These are phyloP conservation scores for Hemichromis elongatus DNA, from an alignment of 2,113 vertebrate species.

Conservation along the genomic window DNA sequence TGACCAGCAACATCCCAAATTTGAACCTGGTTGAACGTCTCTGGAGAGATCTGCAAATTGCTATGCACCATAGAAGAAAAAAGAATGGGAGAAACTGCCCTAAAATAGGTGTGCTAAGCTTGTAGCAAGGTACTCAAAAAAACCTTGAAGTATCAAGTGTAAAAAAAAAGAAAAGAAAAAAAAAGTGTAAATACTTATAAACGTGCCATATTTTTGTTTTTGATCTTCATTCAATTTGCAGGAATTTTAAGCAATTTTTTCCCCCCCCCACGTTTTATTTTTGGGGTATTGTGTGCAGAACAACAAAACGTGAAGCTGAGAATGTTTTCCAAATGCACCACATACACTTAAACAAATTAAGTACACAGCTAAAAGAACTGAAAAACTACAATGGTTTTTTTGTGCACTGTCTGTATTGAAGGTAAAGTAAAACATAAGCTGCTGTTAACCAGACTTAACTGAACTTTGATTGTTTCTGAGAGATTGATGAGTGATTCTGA, in stretches of 20 bases:
- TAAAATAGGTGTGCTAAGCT: background rate
- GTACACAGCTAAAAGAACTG: background rate
- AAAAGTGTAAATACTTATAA: background rate
- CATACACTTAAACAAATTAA: accelerated
- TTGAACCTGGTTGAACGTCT: accelerated
- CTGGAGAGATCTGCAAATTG: background rate
- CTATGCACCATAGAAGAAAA: background rate
- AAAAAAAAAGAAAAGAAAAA: too few relatives aligned
- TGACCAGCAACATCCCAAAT: background rate
- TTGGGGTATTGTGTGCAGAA: background rate
- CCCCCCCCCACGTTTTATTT: background rate
- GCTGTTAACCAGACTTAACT: background rate
- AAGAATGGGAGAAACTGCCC: background rate
- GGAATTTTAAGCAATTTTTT: background rate
- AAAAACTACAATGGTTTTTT: background rate
- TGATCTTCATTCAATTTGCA: background rate
- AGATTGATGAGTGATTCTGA: background rate
- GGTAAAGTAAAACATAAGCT: background rate
- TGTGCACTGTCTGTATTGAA: accelerated
- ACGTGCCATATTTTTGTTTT: background rate
- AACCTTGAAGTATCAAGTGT: background rate
- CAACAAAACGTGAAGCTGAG: background rate
- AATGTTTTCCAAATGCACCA: background rate
- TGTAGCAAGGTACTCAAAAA: background rate
- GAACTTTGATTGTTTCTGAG: background rate